Conservation (phyloP, 2,888 invertebrate species). For the Xanthia togata region DNA sequence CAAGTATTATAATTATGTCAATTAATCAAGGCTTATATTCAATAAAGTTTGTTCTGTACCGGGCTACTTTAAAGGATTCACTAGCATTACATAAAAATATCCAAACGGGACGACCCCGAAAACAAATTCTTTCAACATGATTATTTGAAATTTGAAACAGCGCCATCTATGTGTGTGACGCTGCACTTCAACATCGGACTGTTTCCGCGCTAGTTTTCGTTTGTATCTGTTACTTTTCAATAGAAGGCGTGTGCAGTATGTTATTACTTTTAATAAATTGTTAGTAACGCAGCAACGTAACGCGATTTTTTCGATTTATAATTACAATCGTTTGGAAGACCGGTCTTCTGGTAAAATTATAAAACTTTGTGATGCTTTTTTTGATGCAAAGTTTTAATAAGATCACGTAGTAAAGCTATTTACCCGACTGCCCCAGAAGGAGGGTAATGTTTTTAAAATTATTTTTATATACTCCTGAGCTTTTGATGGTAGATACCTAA, state of each 20-base stretch:
- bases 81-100: neutral
- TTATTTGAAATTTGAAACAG: constrained; percentile 4
- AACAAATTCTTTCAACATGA: neutral
- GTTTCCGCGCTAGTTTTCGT: constrained; percentile 7
- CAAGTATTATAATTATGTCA: neutral
- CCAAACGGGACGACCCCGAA: neutral
- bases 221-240: constrained; percentile 55
- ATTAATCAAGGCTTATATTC: neutral
- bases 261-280: neutral
- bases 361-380: neutral
- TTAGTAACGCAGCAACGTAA: constrained; percentile 55
- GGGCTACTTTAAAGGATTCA: neutral
- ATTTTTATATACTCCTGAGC: neutral
- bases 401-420: neutral
- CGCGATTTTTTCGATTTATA: neutral
- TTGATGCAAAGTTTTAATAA: constrained; percentile 8
- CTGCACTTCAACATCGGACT: constrained; percentile 22
- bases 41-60: neutral
- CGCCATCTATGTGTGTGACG: constrained; percentile 56
- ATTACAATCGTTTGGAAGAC: neutral
- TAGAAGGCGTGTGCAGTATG: constrained; percentile 59
- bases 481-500: neutral
- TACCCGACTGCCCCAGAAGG: no score
- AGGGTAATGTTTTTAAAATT: neutral
- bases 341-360: neutral